Evolutionary conservation across 2,797 vertebrate genomes (phyloP).

Genomic region (Danio tinwini): DNA sequence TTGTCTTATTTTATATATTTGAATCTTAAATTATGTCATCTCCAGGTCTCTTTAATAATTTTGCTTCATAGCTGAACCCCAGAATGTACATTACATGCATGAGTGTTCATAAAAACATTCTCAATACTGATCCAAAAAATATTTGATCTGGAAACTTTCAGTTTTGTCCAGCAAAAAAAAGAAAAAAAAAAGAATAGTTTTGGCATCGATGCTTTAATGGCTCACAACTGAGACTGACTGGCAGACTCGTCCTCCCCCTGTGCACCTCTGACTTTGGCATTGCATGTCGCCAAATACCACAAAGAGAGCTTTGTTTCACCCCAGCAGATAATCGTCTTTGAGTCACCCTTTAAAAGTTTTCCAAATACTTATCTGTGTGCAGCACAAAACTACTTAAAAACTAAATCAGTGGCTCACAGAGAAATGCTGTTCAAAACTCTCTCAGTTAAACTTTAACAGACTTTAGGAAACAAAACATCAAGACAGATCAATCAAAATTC

Average conservation of each 20-base stretch:
- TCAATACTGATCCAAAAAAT: background rate
- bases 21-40: too few species aligned
- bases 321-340: background rate
- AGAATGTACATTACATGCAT: too few species aligned
- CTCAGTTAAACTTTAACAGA: slow-evolving; percentile 12
- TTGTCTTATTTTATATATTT: too few species aligned
- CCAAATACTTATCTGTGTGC: background rate
- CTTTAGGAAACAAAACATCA: background rate
- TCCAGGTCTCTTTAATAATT: too few species aligned
- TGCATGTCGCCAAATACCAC: background rate
- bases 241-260: background rate
- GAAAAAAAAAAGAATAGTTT: background rate
- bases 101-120: background rate
- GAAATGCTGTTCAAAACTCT: too few species aligned
- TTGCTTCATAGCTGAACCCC: too few species aligned
- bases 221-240: background rate
- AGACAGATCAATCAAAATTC: background rate
- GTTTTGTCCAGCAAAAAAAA: background rate
- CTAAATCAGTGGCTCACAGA: too few species aligned
- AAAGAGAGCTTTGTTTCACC: slow-evolving; percentile 7
- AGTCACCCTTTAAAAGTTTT: slow-evolving; percentile 12
- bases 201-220: background rate
- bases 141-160: background rate
- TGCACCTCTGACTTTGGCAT: slow-evolving; percentile 19
- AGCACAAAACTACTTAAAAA: background rate